Base-by-base conservation (phyloP, 2,113 vertebrate species). In the Bos indicus region DNA sequence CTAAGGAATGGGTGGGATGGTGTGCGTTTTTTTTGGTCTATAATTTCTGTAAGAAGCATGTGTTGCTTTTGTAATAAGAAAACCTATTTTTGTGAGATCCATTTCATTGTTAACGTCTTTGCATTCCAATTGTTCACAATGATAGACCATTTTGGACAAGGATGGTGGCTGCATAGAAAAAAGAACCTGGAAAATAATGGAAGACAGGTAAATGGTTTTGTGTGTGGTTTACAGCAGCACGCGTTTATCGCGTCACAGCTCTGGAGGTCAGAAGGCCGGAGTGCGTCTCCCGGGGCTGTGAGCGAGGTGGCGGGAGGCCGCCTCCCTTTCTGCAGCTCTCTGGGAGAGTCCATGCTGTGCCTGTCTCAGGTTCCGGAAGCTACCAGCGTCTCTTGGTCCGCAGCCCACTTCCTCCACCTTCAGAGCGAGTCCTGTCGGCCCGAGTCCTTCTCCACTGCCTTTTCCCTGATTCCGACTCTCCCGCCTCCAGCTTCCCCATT, bases 221-320 rank as follows among this genome's bases (percentile, higher is more conserved):
- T 71, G n/a, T 1, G 10, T 30, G 48, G 40, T 57, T 15, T 48
- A 13, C 10, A 23, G 7, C 6, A 2, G 1, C 28, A 26, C n/a
- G 4, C 6, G 0, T 1, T 48, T 3, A 0, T 6, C 7, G 15
- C 0, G 28, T 46, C 0, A 5, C 6, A 2, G 10, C 10, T 21
- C 28, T 16, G 26, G 59, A 67, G 80, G 28, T 7, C 48, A 2
- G 17, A 17, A 36, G 54, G 23, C 88, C 0, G 14, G 51, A 10
- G 3, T 4, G 71, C 36, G 4, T 67, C 88, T 48, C 54, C 0
- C 12, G 3, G 14, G 51, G 46, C 51, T 25, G 1, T 7, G 11
- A 1, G 25, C 21, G 3, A 17, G 59, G 60, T 40, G 88, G 81
- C 28, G 0, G 8, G 28, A 2, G 59, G 26, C 56, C 0, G 6